These are phyloP conservation scores for Rhinolophus ferrumequinum DNA, from an alignment of 2,113 vertebrate species.

Conservation along the genomic window DNA sequence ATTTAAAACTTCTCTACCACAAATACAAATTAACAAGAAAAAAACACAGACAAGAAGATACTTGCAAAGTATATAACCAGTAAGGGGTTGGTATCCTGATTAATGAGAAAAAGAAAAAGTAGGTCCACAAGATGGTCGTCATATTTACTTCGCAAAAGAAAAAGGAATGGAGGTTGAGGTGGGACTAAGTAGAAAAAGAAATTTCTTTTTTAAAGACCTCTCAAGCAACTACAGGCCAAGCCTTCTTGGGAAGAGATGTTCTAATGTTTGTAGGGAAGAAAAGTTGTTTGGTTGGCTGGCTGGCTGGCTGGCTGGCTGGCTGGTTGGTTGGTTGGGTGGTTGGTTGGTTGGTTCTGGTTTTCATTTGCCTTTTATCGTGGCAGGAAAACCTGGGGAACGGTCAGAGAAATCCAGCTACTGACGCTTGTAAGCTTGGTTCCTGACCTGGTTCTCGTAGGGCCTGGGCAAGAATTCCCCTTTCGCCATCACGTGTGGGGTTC, in stretches of 20 bases:
- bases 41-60: not conserved
- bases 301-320: too few relatives aligned
- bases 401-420: not conserved
- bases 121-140: too few relatives aligned
- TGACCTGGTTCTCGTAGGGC: accelerated
- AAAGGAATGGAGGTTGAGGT: not conserved
- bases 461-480: not conserved
- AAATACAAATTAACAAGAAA: not conserved
- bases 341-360: not conserved
- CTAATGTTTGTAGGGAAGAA: not conserved
- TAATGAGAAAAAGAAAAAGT: not conserved
- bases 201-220: not conserved
- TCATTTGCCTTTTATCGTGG: not conserved
- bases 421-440: not conserved
- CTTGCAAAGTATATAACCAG: not conserved
- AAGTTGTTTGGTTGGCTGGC: too few relatives aligned
- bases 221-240: not conserved
- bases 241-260: not conserved
- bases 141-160: not conserved
- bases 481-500: not conserved
- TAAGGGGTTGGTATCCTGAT: not conserved
- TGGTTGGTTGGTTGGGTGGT: not conserved
- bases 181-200: not conserved
- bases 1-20: not conserved
- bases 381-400: not conserved